Conservation (phyloP, 2,888 invertebrate species). For the Camptogramma bilineatum region DNA sequence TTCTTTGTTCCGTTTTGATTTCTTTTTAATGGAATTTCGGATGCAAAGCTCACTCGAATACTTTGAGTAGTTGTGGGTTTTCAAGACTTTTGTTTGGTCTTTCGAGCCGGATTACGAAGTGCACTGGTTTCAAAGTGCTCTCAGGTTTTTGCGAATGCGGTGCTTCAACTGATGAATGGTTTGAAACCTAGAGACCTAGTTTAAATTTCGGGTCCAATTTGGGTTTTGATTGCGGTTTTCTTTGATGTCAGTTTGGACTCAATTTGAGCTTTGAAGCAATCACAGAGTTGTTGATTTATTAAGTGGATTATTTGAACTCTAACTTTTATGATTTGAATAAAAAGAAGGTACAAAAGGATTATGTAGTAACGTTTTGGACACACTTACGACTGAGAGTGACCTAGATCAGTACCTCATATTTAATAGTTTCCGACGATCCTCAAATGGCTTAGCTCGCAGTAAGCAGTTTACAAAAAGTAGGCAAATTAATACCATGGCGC, state of each 20-base stretch:
- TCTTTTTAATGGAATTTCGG: slow-evolving; percentile 30
- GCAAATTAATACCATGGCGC: too few species aligned
- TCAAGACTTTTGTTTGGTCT: slow-evolving; percentile 42
- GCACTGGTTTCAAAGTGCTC: slow-evolving; percentile 41
- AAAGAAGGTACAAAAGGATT: not conserved
- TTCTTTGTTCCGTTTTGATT: slow-evolving; percentile 20
- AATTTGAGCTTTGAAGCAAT: not conserved
- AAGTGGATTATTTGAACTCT: not conserved
- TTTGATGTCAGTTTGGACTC: not conserved
- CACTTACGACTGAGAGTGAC: too few species aligned
- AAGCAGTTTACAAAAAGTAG: too few species aligned
- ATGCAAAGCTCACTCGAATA: slow-evolving; percentile 32
- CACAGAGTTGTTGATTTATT: not conserved
- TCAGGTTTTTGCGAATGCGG: slow-evolving; percentile 28
- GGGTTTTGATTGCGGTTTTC: slow-evolving; percentile 5
- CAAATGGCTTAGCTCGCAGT: too few species aligned
- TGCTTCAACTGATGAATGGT: slow-evolving; percentile 21
- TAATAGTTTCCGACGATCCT: too few species aligned
- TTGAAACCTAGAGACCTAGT: slow-evolving; percentile 12
- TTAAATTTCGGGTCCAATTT: slow-evolving; percentile 7
- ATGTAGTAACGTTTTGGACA: not conserved
- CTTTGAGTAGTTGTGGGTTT: slow-evolving; percentile 30
- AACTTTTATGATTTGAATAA: not conserved
- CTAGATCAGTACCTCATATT: too few species aligned
- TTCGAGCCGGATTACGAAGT: slow-evolving; percentile 38